Evolutionary conservation across 2,888 invertebrate genomes (phyloP), one percentile per base, ranked within the genome.

Genomic region (Resseliella maxima): DNA sequence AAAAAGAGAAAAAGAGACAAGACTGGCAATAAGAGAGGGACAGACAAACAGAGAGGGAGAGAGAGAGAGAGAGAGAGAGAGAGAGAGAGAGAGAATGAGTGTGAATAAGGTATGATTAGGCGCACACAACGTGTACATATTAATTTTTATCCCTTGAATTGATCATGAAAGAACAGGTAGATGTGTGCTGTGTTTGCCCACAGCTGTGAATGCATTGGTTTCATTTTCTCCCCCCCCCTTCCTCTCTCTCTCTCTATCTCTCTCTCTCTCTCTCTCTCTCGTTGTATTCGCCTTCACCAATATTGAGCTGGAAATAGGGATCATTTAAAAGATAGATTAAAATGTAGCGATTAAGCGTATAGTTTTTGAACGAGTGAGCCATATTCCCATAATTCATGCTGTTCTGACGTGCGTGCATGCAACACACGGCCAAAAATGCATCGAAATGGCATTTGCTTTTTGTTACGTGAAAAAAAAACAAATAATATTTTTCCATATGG

Each of bases 361-460:
- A n/a, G 5, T 6, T 6, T 3, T 12, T 50, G 3, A 2, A 59
- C n/a, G 24, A 24, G n/a, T 24, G 59, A n/a, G 27, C 27, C 59
- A 59, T 59, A 59, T 59, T 27, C 59, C n/a, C 59, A 59, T 59
- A 59, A 24, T 59, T 59, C 59, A 59, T 59, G 45, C 45, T 18
- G 27, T 59, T 24, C 59, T 59, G 59, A 59, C 27, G 59, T 59
- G n/a, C 18, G 46, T 50, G 46, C 18, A 50, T 59, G 59, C 59
- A 59, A 59, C 27, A 59, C 59, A 59, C 59, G 50, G n/a, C n/a
- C 2, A 59, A 15, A 59, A 59, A 12, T 50, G 50, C 50, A 45
- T 59, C 59, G 12, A 59, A 59, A 59, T 18, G 27, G 59, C 59
- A 59, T 59, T 24, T 24, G 59, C 12, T 59, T 12, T 59, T 59